Base-by-base conservation (phyloP, 2,888 invertebrate genomes). In the Hydraecia micacea region DNA sequence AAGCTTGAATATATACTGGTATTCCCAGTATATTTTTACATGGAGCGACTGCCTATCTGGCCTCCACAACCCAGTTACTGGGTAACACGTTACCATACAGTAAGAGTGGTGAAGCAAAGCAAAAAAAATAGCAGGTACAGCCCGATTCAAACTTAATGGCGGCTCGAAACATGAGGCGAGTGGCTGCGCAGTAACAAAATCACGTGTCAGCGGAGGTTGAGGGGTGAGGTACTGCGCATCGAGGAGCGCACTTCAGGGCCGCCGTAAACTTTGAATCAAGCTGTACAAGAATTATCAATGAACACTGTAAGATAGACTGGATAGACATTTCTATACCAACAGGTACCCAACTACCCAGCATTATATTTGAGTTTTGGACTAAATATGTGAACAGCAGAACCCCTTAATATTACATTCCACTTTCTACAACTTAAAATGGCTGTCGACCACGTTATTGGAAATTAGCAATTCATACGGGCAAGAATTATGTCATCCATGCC, bases 401-500 rank as follows among this genome's bases (percentile, higher is more conserved):
- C 36, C 36, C 42, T 13, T n/a, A 58, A 52, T 25, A 21, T n/a
- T 18, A 58, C 25, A 60, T 21, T 49, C 21, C 15, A 80, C 85
- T 85, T 80, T 85, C 85, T 70, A 85, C 28, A 36, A n/a, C 2
- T 36, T 25, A 46, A 73, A 80, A n/a, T 63, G 13, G 9, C 58
- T 11, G 58, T 39, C 52, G 25, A 69, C 42, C 21, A 79, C n/a
- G 13, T 15, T 63, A 52, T 71, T 63, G 0, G 5, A 60, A 55
- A 84, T 73, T 68, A 60, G 62, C 28, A 52, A 84, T 69, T 75
- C 68, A 72, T 73, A 75, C 66, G 15, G 15, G 15, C 63, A 32
- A 32, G 21, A 21, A 58, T 70, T 85, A 81, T 73, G 66, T 75
- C 81, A 83, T 5, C 0, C 6, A 36, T 63, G 42, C 9, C 1